These are phyloP conservation scores for Maconellicoccus hirsutus DNA, from an alignment of 1,140 invertebrate genomes.

Conservation along the genomic window DNA sequence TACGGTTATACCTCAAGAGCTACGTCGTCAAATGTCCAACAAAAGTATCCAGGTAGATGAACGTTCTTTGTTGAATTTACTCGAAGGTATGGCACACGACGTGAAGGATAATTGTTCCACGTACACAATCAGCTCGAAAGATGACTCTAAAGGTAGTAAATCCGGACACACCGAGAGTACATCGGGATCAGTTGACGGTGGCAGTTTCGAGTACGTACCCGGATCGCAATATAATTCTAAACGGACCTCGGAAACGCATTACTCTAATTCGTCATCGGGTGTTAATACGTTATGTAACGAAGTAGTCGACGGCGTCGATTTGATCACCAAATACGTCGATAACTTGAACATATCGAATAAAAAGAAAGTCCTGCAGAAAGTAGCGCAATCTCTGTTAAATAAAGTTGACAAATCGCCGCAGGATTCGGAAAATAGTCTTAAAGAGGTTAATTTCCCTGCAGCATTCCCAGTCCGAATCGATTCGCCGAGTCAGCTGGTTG, in stretches of 20 bases:
- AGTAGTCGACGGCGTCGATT: neutral
- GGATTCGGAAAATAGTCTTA: neutral
- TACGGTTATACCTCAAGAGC: constrained; percentile 23
- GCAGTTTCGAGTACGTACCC: neutral
- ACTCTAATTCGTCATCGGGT: neutral
- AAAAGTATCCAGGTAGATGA: neutral
- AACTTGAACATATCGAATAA: neutral
- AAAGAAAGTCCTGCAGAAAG: neutral
- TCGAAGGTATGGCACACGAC: neutral
- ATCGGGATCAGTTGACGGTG: neutral
- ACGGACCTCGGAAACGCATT: neutral
- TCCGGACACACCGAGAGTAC: neutral
- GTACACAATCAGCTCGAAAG: neutral
- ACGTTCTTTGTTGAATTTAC: neutral
- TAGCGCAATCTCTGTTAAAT: neutral
- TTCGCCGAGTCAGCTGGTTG: neutral
- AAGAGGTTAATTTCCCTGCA: neutral
- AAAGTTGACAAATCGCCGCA: neutral
- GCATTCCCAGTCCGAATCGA: neutral
- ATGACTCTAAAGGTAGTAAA: neutral
- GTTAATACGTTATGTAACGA: neutral
- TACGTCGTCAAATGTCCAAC: neutral
- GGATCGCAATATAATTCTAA: neutral
- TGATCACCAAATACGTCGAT: neutral
- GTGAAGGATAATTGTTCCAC: neutral